phyloP scores from a whole-genome alignment of 2,113 vertebrate genomes.

The Tringa solitaria region DNA sequence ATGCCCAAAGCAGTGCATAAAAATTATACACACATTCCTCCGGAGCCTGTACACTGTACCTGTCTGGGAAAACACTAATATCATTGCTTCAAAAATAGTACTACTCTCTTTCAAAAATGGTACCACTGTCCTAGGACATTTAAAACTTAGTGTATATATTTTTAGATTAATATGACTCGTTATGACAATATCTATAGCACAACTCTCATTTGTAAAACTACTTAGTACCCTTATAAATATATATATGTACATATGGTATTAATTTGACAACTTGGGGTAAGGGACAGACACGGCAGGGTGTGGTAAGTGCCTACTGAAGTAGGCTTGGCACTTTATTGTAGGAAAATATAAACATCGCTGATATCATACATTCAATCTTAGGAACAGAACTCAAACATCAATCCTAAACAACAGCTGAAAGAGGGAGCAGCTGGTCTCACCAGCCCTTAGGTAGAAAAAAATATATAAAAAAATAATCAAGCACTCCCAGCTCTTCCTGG shows the following conservation, averaged over 20 bases:
- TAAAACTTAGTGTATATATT: slow-evolving; percentile 28
- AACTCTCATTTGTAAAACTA: neutral
- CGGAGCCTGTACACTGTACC: neutral
- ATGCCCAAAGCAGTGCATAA: slow-evolving; percentile 44
- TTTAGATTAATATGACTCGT: slow-evolving; percentile 20
- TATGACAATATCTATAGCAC: neutral
- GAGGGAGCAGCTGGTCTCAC: neutral
- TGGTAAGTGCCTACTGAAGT: neutral
- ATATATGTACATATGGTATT: neutral
- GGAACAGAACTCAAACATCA: neutral
- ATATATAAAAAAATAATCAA: neutral
- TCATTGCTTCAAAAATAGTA: slow-evolving; percentile 45
- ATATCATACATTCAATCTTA: neutral
- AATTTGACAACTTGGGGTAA: neutral
- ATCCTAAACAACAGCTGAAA: neutral
- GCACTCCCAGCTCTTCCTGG: neutral
- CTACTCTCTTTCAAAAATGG: slow-evolving; percentile 52
- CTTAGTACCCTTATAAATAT: neutral
- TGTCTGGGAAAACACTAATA: slow-evolving; percentile 2
- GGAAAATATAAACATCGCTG: neutral
- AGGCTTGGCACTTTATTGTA: neutral
- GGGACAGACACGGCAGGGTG: neutral
- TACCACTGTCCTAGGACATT: neutral
- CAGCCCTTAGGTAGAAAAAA: neutral
- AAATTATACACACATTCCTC: slow-evolving; percentile 18